Percentiles rank a stretch among this genome's conserved stretches.
Conservation (phyloP, 2,888 invertebrate species). For the Salpingus planirostris region DNA sequence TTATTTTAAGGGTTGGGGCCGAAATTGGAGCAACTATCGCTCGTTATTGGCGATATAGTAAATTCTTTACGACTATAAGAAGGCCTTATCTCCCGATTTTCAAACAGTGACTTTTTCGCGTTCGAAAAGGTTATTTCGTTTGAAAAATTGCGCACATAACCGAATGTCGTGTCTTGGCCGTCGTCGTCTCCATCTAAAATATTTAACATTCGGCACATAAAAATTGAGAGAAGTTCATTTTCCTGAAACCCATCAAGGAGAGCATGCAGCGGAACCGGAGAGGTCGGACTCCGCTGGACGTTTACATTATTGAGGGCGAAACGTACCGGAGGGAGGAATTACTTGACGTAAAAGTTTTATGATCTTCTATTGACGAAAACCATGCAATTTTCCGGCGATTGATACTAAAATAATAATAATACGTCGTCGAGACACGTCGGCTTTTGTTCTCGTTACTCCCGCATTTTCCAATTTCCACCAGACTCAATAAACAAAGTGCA, state of each 20-base stretch:
- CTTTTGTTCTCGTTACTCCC: too few species aligned
- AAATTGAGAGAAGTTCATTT: constrained; percentile 38
- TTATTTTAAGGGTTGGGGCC: too few species aligned
- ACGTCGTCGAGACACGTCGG: constrained; percentile 4
- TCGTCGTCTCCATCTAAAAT: constrained; percentile 15
- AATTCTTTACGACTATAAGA: too few species aligned
- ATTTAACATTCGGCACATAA: constrained; percentile 28
- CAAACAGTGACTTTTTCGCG: too few species aligned
- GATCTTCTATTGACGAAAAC: constrained; percentile 25
- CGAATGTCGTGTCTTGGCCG: too few species aligned
- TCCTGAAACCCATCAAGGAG: constrained; percentile 34
- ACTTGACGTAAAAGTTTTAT: constrained; percentile 37
- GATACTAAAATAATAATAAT: constrained; percentile 30
- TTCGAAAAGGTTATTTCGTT: too few species aligned
- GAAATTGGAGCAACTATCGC: too few species aligned
- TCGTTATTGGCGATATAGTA: too few species aligned
- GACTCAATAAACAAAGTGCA: too few species aligned
- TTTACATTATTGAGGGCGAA: constrained; percentile 34
- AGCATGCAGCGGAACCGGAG: too few species aligned
- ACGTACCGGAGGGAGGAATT: constrained; percentile 35
- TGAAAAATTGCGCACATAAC: constrained; percentile 17
- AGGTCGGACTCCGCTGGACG: constrained; percentile 31
- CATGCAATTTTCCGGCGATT: constrained; percentile 26
- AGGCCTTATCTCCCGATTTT: too few species aligned
- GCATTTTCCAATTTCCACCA: too few species aligned